Conservation (phyloP, 2,888 invertebrate species). For the Watsonalla cultraria region DNA sequence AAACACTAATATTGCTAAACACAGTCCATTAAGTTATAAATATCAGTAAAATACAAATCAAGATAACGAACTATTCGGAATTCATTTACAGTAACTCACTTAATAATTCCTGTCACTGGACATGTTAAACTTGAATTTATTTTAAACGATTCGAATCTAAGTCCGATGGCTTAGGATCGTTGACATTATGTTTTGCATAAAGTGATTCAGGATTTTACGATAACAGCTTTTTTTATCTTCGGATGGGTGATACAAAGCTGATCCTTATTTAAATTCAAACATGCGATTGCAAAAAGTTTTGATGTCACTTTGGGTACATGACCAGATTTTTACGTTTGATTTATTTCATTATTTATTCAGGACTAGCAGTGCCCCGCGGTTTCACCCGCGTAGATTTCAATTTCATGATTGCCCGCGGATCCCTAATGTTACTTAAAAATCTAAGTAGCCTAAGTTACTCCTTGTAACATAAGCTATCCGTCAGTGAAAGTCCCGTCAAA, state of each 20-base stretch:
- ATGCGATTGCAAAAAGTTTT: neutral
- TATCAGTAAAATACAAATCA: too few relatives aligned
- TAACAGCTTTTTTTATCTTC: neutral
- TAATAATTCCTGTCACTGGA: neutral
- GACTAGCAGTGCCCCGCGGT: too few relatives aligned
- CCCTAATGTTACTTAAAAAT: too few relatives aligned
- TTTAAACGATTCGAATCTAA: neutral
- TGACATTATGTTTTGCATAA: conserved; percentile 5
- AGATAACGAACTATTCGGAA: too few relatives aligned
- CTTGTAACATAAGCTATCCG: too few relatives aligned
- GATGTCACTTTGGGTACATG: neutral
- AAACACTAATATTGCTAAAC: too few relatives aligned
- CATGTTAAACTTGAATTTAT: neutral
- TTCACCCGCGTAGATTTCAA: too few relatives aligned
- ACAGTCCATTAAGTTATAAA: too few relatives aligned
- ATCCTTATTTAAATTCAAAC: neutral
- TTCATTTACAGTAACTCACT: neutral
- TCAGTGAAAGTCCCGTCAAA: too few relatives aligned
- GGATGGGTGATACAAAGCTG: neutral
- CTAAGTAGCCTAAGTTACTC: too few relatives aligned
- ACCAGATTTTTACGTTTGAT: neutral
- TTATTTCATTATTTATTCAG: too few relatives aligned
- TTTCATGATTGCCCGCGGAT: too few relatives aligned
- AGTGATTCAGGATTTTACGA: neutral
- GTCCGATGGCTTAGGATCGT: conserved; percentile 5